These are phyloP conservation scores for Zelostemma sp. DNA, from an alignment of 1,140 invertebrate species.

Conservation along the genomic window DNA sequence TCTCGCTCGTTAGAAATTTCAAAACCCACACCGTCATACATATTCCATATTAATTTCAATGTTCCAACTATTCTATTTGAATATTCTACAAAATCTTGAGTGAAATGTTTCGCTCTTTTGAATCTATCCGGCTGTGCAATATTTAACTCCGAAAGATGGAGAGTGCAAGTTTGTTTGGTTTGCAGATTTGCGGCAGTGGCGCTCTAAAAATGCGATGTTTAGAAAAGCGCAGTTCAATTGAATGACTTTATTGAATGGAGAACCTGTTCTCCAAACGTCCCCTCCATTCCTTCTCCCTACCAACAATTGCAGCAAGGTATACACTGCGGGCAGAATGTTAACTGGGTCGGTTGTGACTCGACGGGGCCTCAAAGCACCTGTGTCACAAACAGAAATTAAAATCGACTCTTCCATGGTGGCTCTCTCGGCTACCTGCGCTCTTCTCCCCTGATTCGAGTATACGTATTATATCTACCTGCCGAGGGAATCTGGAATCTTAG, in stretches of 20 bases:
- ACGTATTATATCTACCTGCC: background rate
- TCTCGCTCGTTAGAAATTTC: background rate
- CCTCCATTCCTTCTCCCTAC: conserved; percentile 1
- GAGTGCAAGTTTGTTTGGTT: too few species aligned
- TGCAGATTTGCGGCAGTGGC: too few species aligned
- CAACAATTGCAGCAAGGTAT: conserved; percentile 30
- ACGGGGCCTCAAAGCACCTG: conserved; percentile 1
- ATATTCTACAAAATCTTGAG: too few species aligned
- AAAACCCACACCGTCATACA: too few species aligned
- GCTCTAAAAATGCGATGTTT: conserved; percentile 1
- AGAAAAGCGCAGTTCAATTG: conserved; percentile 35
- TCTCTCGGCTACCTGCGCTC: background rate
- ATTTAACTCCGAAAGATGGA: too few species aligned
- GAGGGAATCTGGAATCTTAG: too few species aligned
- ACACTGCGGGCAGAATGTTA: background rate
- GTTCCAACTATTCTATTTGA: too few species aligned
- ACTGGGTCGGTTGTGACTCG: conserved; percentile 1
- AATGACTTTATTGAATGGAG: conserved; percentile 41
- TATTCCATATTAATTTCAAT: too few species aligned
- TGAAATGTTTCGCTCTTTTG: too few species aligned
- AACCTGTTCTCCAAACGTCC: conserved; percentile 28
- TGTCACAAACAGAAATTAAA: background rate
- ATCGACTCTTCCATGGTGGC: background rate
- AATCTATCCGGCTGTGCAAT: too few species aligned
- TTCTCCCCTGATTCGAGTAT: background rate